Conservation (phyloP, 2,888 invertebrate species). For the Formica aserva region DNA sequence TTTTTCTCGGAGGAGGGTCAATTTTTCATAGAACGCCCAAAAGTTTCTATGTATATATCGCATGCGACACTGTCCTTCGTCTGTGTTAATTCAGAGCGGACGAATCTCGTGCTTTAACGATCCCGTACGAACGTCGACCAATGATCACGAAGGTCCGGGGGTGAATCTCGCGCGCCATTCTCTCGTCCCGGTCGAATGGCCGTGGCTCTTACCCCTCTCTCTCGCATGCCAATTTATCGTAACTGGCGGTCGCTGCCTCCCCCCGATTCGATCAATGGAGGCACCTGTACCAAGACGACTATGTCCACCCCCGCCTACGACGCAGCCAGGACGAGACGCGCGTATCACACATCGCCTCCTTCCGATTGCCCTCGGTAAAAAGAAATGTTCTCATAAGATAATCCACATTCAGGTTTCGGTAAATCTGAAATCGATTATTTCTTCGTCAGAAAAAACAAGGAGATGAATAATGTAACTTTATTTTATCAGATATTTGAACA, state of each 20-base stretch:
- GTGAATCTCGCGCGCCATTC: slow-evolving; percentile 78
- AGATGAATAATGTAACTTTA: background rate
- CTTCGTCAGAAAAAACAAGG: background rate
- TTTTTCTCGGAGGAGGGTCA: slow-evolving; percentile 30
- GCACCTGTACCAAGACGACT: slow-evolving; percentile 68
- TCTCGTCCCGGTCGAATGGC: slow-evolving; percentile 75
- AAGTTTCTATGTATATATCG: slow-evolving; percentile 11
- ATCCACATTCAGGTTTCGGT: background rate
- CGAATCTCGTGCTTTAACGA: slow-evolving; percentile 65
- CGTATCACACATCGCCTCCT: background rate
- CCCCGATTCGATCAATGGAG: slow-evolving; percentile 76
- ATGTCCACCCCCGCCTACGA: slow-evolving; percentile 55
- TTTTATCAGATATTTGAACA: background rate
- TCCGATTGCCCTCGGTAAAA: background rate
- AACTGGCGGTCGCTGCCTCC: slow-evolving; percentile 70
- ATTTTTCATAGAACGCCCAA: slow-evolving; percentile 60
- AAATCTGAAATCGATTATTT: background rate
- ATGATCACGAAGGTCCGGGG: slow-evolving; percentile 72
- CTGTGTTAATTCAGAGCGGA: slow-evolving; percentile 58
- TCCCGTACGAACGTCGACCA: slow-evolving; percentile 70
- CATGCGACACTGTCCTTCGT: background rate
- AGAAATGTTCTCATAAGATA: background rate
- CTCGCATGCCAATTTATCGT: slow-evolving; percentile 61
- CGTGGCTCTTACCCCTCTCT: slow-evolving; percentile 72
- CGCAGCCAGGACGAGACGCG: slow-evolving; percentile 19